phyloP scores from a whole-genome alignment of 23 tunicate genomes.

The Aplidium turbinatum region DNA sequence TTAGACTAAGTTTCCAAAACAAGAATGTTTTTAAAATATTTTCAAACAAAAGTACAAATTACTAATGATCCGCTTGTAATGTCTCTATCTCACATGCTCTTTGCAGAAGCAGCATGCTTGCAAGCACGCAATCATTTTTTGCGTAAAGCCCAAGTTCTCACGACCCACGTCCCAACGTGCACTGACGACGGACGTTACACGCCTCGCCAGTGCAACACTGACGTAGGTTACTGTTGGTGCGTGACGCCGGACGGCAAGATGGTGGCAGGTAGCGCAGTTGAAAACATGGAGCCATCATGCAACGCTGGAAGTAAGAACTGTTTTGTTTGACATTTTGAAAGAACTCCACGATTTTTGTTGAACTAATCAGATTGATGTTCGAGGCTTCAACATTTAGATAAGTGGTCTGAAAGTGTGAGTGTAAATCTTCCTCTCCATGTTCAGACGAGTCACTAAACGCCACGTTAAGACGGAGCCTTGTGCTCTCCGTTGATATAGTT shows the following conservation, averaged over 20 bases:
- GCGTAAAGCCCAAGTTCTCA: neutral
- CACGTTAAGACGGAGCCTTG: too few relatives aligned
- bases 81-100: too few relatives aligned
- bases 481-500: too few relatives aligned
- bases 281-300: slow-evolving; percentile 20
- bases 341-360: neutral
- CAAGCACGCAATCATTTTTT: slow-evolving; percentile 18
- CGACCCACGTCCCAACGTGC: slow-evolving; percentile 23
- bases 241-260: slow-evolving; percentile 29
- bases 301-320: slow-evolving; percentile 10
- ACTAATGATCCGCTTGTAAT: too few relatives aligned
- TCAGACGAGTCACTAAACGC: too few relatives aligned
- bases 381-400: too few relatives aligned
- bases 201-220: slow-evolving; percentile 10
- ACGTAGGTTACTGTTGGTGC: slow-evolving; percentile 27
- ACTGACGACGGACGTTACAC: slow-evolving; percentile 33
- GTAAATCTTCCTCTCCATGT: too few relatives aligned
- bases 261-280: slow-evolving; percentile 9
- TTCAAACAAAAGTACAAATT: too few relatives aligned
- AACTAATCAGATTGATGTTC: too few relatives aligned
- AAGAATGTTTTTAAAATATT: too few relatives aligned
- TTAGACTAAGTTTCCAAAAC: too few relatives aligned
- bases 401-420: too few relatives aligned
- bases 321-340: neutral
- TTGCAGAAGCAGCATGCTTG: slow-evolving; percentile 13